Evolutionary conservation across 2,888 invertebrate species (phyloP), one percentile per base, ranked within the genome.

Genomic region (Scaptomyza cyrtandrae): DNA sequence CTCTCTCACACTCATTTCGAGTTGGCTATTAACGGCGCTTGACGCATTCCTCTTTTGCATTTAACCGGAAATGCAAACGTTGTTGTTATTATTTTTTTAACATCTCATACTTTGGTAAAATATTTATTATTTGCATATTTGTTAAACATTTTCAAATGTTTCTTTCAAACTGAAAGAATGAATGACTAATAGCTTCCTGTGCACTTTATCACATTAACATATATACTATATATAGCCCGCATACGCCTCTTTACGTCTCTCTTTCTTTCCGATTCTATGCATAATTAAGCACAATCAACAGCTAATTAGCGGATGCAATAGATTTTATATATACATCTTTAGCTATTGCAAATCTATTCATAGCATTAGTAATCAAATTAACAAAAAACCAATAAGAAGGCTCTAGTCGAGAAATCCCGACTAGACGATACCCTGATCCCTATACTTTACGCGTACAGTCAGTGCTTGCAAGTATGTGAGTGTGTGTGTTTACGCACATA

Each of bases 41-140:
- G 54, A 45, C 81, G 69, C 84, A 69, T 75, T 82, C 65, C 61
- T 56, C 63, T 65, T 62, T 78, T 81, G 81, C 44, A 67, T 67
- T 83, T 83, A 89, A 71, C 86, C 88, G 83, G 83, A 83, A 83
- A 83, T 83, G 89, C 83, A 89, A 83, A 83, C 86, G 71, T 71
- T 19, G 19, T 50, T 50, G 35, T 84, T 82, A 71, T 71, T 81
- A 57, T 37, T 78, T 67, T 70, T 86, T 75, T 24, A 2, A 24
- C 78, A n/a, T 85, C 82, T 65, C 75, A 81, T 53, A 16, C 43
- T 24, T 33, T 41, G 19, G 19, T 19, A 0, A 24, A 46, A 44
- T 33, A 49, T 49, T 39, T 37, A 31, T 39, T 37, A 31, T 66
- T 43, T 56, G 49, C 14, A 67, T 73, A 10, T 35, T 61, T 44